Conservation (phyloP, 2,888 invertebrate species). For the Onthophagus sagittarius region DNA sequence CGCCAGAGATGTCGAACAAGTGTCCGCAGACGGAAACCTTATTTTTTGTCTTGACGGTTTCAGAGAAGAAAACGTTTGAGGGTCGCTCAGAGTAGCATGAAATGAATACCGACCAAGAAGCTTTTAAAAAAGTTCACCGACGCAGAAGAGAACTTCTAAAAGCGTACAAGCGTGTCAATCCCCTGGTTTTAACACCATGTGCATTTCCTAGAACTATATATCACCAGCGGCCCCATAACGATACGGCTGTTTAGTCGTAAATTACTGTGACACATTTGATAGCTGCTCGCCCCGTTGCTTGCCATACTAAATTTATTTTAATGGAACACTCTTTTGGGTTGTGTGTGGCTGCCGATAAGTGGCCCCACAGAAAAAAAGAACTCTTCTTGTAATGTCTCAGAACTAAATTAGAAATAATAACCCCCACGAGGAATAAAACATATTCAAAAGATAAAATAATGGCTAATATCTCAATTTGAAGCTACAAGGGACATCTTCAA, state of each 20-base stretch:
- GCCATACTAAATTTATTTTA: conserved; percentile 17
- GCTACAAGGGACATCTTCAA: too few species aligned
- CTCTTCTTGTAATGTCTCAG: neutral
- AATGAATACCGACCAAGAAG: neutral
- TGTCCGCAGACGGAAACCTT: neutral
- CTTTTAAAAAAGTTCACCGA: neutral
- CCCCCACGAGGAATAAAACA: neutral
- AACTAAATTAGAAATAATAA: neutral
- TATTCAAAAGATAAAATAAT: neutral
- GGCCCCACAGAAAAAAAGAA: neutral
- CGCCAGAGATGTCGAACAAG: neutral
- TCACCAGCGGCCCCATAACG: conserved; percentile 43
- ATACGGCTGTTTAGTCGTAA: conserved; percentile 46
- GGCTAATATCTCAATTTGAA: too few species aligned
- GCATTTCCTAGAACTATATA: conserved; percentile 46
- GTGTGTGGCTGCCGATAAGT: neutral
- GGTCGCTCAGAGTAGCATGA: neutral
- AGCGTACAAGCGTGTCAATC: conserved; percentile 12
- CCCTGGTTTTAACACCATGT: conserved; percentile 41
- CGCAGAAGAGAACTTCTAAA: neutral
- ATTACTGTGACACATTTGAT: conserved; percentile 43
- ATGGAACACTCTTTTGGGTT: conserved; percentile 1
- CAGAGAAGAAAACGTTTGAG: neutral
- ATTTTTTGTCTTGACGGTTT: neutral
- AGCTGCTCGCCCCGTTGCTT: conserved; percentile 29